Evolutionary conservation across 1,140 invertebrate species (phyloP), one percentile per base, ranked within the genome.

Genomic region (Rhopalosiphum maidis): DNA sequence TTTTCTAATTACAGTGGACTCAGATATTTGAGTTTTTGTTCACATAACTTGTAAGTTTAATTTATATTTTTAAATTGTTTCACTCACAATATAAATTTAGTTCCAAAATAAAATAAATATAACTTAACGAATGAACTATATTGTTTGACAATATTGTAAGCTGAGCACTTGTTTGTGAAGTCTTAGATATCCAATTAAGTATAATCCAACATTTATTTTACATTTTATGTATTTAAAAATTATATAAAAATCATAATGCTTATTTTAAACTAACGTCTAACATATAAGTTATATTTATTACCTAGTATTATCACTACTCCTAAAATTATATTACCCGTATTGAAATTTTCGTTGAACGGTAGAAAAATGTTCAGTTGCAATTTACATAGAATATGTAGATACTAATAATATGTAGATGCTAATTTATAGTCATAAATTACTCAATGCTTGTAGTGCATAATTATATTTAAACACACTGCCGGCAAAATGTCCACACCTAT

Each of bases 391-490:
- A 77, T 77, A 22, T 77, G 30, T 77, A 77, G 30, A 15, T n/a
- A n/a, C n/a, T n/a, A n/a, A n/a, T n/a, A n/a, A n/a, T n/a, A n/a
- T n/a, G n/a, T n/a, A n/a, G n/a, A 77, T 15, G 30, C 30, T 77
- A 77, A n/a, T 77, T 77, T n/a, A 77, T n/a, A 77, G 60, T 77
- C 30, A 77, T 77, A 77, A n/a, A 68, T 68, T n/a, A 77, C 30
- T 77, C 15, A 18, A 77, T 21, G 60, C 60, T n/a, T n/a, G 60
- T n/a, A 77, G 60, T n/a, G 60, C 60, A 77, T 77, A 77, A 77
- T 77, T 77, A 77, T 77, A n/a, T 77, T 51, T 51, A 51, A 77
- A 77, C 60, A 77, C 30, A 77, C 60, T 77, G 15, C 60, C 15
- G 60, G 1, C 5, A 77, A 77, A 77, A 77, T 77, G 15, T 77